phyloP scores from a whole-genome alignment of 2,797 vertebrate species.

The Acrocephalus scirpaceus region DNA sequence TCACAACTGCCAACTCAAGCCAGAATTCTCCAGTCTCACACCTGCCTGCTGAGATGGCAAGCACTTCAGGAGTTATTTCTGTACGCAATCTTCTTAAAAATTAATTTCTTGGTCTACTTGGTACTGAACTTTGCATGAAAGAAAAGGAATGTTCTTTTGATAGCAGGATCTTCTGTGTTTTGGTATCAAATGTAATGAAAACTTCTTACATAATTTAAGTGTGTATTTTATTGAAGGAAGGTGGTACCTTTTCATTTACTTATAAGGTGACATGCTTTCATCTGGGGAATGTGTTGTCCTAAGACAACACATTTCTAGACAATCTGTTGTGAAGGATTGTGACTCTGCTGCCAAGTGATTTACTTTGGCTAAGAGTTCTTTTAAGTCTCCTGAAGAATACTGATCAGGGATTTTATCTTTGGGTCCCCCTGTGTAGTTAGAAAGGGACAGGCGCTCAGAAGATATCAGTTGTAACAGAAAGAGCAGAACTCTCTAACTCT shows the following conservation, averaged over 20 bases:
- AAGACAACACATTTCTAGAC: background rate
- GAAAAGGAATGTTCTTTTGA: background rate
- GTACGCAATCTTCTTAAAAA: background rate
- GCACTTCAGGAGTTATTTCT: background rate
- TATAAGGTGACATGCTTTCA: background rate
- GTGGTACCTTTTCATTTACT: background rate
- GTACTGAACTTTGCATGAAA: background rate
- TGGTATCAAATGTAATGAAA: background rate
- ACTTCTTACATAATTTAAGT: background rate
- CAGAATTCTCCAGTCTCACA: background rate
- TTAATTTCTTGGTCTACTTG: background rate
- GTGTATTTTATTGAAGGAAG: background rate
- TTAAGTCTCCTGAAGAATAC: background rate
- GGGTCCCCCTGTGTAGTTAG: no score
- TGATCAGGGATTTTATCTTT: background rate
- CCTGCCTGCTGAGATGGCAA: background rate
- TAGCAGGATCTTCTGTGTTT: background rate
- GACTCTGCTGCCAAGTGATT: background rate
- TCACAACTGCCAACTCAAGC: background rate
- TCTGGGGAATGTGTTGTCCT: background rate
- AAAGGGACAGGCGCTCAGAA: no score
- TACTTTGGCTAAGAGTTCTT: background rate
- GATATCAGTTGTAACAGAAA: no score
- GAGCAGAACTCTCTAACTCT: no score
- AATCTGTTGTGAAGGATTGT: background rate